These are phyloP conservation scores for Corynorhinus townsendii DNA, from an alignment of 2,113 vertebrate species.

Conservation along the genomic window DNA sequence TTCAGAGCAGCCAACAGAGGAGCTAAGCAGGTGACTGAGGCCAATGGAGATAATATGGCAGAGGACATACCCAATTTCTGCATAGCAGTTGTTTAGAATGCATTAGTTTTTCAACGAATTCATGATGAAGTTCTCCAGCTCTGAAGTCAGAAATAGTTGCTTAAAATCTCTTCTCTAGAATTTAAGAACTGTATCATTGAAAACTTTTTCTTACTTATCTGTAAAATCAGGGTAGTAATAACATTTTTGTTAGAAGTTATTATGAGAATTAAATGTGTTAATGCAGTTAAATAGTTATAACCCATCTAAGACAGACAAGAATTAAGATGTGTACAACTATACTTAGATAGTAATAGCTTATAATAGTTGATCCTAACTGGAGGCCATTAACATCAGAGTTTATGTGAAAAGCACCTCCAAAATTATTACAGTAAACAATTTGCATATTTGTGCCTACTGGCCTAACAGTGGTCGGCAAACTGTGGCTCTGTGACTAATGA, in stretches of 20 bases:
- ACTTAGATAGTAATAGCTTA: background rate
- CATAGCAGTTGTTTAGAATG: background rate
- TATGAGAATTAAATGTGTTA: background rate
- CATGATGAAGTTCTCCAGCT: background rate
- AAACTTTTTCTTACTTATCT: background rate
- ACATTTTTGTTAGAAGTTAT: background rate
- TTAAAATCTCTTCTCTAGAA: background rate
- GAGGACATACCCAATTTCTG: background rate
- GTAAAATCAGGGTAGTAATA: background rate
- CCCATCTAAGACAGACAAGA: background rate
- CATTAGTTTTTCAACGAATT: conserved; percentile 2
- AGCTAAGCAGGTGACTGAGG: background rate
- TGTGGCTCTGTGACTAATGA: no score
- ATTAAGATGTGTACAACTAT: background rate
- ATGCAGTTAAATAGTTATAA: conserved; percentile 2
- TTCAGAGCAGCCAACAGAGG: background rate
- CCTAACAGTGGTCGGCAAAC: background rate
- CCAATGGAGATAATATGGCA: background rate
- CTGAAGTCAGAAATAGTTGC: background rate
- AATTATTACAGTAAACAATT: background rate
- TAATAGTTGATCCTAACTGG: background rate
- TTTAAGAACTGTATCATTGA: background rate
- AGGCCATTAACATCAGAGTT: background rate
- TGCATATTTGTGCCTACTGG: background rate
- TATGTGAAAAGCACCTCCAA: background rate